Conservation (phyloP, 2,797 vertebrate genomes). For the Coendou prehensilis region DNA sequence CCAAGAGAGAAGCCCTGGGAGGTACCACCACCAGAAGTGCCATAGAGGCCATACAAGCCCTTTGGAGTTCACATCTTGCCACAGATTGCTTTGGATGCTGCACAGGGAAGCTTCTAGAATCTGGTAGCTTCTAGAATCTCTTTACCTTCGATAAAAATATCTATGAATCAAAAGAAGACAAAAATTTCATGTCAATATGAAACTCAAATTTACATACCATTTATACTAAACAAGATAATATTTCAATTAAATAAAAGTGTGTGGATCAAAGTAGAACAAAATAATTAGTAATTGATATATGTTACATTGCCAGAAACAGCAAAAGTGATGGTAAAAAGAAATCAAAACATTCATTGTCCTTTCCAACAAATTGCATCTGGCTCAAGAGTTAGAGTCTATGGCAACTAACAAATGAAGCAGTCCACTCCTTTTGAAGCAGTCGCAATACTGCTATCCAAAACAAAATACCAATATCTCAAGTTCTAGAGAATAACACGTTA, state of each 20-base stretch:
- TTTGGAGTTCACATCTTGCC: no score
- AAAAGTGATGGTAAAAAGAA: not conserved
- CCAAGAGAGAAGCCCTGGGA: no score
- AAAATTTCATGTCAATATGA: constrained; percentile 28
- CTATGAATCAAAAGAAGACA: constrained; percentile 17
- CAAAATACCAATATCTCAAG: not conserved
- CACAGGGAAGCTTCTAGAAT: no score
- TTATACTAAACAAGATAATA: constrained; percentile 3
- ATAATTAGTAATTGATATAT: not conserved
- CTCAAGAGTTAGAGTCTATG: constrained; percentile 8
- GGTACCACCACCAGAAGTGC: no score
- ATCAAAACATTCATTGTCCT: not conserved
- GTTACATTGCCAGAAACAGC: constrained; percentile 45
- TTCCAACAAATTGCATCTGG: constrained; percentile 26
- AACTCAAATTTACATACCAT: constrained; percentile 39
- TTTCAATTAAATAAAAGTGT: constrained; percentile 47
- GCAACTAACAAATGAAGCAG: constrained; percentile 26
- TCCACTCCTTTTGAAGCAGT: not conserved
- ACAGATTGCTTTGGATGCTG: no score
- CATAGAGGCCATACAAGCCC: no score
- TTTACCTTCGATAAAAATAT: constrained; percentile 34
- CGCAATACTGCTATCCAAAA: not conserved
- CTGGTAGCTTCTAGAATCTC: not conserved
- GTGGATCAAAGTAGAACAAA: constrained; percentile 50
- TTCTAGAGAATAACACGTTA: not conserved